Base-by-base conservation (phyloP, 2,113 vertebrate genomes). In the Sporophila hypoxantha region DNA sequence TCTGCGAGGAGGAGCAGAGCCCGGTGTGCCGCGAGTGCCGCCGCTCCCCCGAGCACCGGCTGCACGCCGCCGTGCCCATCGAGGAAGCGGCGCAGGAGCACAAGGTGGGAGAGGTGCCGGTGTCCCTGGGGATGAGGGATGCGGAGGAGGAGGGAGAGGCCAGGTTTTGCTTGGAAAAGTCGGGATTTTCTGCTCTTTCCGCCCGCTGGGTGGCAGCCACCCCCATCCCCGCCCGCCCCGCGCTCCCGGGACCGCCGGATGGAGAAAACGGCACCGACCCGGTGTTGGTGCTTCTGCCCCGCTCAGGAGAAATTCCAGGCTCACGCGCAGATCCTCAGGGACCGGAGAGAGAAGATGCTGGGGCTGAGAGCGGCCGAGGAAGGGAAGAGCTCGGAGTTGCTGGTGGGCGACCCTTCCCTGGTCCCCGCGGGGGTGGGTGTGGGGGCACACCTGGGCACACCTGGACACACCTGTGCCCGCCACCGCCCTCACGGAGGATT, bases 1-100 rank as follows among this genome's bases (percentile, higher is more conserved):
- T 98, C 96, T 99, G 98, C 6, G 97, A 98, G 93, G 96, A 98
- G 41, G 98, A 98, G 3, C 97, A 96, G 92, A 67, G 44, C 36
- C 97, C 97, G 32, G 50, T 98, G 89, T 98, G 98, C 14, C 90
- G 98, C 87, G 80, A 96, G 16, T 99, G 98, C 87, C 95, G 97
- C 0, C 96, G 97, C 91, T 97, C 97, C 10, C 84, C 60, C 14
- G 96, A 86, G 9, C 98, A 98, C 80, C 94, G 95, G 13, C 62
- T 44, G 12, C 98, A 98, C 83, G 91, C 94, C 0, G 96, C 98
- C 50, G 96, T 97, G 42, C 97, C 98, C 47, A 95, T 98, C 7
- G 98, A 96, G 53, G 98, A 97, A 12, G 98, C 98, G 0, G 97
- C 96, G 1, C 95, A 96, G 30, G 97, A 97, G 79, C 96, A 96